Evolutionary conservation across 2,113 vertebrate species (phyloP).

Genomic region (Fregata magnificens): DNA sequence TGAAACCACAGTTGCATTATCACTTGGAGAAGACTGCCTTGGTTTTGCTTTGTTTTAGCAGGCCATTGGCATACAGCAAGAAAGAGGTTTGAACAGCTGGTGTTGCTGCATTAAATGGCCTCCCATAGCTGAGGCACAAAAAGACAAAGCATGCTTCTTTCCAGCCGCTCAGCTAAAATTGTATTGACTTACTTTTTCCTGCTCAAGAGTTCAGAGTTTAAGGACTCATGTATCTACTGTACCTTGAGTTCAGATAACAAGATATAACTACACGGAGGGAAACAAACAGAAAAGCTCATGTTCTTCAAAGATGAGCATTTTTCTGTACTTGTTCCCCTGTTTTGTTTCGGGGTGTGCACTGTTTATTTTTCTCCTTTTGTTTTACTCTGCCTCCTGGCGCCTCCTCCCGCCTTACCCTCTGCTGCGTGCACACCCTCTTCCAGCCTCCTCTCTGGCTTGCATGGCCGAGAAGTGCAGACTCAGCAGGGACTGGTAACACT

Average conservation of each 20-base stretch:
- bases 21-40: background rate
- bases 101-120: background rate
- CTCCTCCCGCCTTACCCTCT: background rate
- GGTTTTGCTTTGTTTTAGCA: slow-evolving; percentile 28
- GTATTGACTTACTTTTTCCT: slow-evolving; percentile 9
- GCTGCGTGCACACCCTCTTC: background rate
- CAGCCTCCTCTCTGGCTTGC: background rate
- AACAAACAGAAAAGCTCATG: background rate
- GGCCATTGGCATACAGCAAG: background rate
- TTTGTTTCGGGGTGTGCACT: slow-evolving; percentile 37
- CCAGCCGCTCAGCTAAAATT: slow-evolving; percentile 11
- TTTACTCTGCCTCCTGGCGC: background rate
- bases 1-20: background rate
- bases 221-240: background rate
- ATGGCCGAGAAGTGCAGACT: background rate
- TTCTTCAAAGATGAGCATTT: slow-evolving; percentile 2
- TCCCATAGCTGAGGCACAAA: slow-evolving; percentile 9
- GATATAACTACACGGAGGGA: background rate
- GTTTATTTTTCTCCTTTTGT: slow-evolving; percentile 51
- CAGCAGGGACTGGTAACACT: slow-evolving; percentile 38
- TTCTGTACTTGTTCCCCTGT: slow-evolving; percentile 16
- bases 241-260: slow-evolving; percentile 29
- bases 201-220: slow-evolving; percentile 11
- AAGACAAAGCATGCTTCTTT: slow-evolving; percentile 22
- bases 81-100: slow-evolving; percentile 1